Conservation (phyloP, 2,113 vertebrate species). For the Fregata magnificens region DNA sequence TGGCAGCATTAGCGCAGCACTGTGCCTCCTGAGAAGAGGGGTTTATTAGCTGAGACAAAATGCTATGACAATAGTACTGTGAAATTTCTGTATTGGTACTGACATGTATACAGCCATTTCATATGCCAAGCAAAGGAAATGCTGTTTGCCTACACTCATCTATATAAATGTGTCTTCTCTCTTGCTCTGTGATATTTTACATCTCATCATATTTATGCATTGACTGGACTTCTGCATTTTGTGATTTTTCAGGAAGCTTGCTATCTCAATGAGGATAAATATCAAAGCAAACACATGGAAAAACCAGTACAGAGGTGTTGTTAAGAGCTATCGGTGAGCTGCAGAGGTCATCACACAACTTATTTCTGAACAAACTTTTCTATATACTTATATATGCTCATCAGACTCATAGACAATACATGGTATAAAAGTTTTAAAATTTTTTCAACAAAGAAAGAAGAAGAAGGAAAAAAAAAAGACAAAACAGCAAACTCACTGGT, state of each 20-base stretch:
- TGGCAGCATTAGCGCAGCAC: fast-evolving
- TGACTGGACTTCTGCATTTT: background rate
- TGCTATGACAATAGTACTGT: background rate
- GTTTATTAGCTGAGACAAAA: background rate
- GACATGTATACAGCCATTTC: background rate
- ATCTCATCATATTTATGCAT: background rate
- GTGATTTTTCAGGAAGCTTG: background rate
- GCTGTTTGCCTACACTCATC: background rate
- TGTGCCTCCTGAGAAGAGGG: background rate
- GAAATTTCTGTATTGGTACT: background rate
- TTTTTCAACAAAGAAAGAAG: background rate
- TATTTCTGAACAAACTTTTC: background rate
- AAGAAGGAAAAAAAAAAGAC: too few relatives aligned
- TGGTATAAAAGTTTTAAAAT: background rate
- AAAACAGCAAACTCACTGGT: background rate
- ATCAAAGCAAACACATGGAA: background rate
- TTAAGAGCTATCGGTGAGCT: background rate
- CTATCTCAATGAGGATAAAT: background rate
- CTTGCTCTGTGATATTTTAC: background rate
- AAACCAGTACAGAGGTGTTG: fast-evolving
- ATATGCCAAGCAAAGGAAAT: background rate
- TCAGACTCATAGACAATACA: background rate
- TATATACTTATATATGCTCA: background rate
- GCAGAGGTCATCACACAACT: background rate
- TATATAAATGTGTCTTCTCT: background rate